phyloP scores from a whole-genome alignment of 2,113 vertebrate genomes.

The Anhinga rufa region DNA sequence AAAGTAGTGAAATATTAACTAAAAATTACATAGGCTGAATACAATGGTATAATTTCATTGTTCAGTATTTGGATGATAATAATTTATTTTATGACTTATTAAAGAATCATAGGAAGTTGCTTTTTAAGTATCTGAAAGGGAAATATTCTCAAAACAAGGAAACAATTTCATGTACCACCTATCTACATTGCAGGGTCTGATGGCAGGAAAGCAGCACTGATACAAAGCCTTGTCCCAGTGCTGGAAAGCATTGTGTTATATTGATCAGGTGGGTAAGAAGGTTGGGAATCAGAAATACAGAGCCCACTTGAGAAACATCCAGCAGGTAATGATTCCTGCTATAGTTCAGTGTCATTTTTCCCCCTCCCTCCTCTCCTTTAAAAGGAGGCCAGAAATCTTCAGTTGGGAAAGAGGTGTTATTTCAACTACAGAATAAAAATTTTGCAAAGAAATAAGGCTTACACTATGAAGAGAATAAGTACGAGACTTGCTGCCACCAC shows the following conservation, averaged over 20 bases:
- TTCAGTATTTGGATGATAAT: neutral
- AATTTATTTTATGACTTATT: neutral
- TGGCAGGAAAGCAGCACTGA: rapidly evolving
- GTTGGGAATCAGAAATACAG: neutral
- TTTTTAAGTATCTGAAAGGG: neutral
- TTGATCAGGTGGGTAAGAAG: neutral
- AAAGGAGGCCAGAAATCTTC: neutral
- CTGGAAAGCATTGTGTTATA: neutral
- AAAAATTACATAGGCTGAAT: neutral
- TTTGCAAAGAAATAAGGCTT: neutral
- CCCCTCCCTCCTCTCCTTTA: neutral
- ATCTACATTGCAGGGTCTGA: neutral
- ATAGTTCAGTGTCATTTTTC: neutral
- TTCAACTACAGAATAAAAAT: neutral
- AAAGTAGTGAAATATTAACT: neutral
- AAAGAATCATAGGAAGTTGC: neutral
- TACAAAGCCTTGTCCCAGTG: neutral
- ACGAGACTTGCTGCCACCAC: neutral
- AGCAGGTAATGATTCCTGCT: neutral
- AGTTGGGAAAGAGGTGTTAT: neutral
- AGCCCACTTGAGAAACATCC: neutral
- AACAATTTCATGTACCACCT: neutral
- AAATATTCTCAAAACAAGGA: neutral
- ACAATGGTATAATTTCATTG: neutral
- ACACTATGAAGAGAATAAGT: neutral